A percentile compares a stretch with the other conserved stretches of the same genome.
phyloP scores from a whole-genome alignment of 2,888 invertebrate species.

The Drosophila setosimentum region DNA sequence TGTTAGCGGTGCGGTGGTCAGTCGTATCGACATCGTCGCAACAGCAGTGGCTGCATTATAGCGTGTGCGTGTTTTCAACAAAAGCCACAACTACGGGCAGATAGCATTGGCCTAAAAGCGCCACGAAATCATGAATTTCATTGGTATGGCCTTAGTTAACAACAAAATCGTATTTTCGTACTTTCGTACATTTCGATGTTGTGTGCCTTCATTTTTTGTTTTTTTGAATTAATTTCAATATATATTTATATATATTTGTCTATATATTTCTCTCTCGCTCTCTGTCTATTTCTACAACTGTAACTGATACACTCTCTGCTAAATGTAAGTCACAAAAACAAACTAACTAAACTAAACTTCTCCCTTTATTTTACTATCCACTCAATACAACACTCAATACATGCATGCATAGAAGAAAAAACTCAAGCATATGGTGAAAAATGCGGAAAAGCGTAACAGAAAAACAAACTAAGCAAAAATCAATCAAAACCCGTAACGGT shows the following conservation, averaged over 20 bases:
- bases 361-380: conserved; percentile 11
- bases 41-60: conserved; percentile 52
- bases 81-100: conserved; percentile 81
- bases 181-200: conserved; percentile 13
- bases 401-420: conserved; percentile 4
- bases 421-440: conserved; percentile 64
- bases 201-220: conserved; percentile 25
- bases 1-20: conserved; percentile 49
- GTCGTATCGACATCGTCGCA: conserved; percentile 48
- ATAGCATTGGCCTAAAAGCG: conserved; percentile 85
- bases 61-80: conserved; percentile 22
- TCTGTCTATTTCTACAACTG: conserved; percentile 39
- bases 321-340: conserved; percentile 65
- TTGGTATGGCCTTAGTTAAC: conserved; percentile 82
- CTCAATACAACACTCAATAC: not conserved
- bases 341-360: conserved; percentile 15
- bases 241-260: conserved; percentile 31
- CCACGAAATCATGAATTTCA: conserved; percentile 86
- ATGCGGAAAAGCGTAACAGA: conserved; percentile 8
- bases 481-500: conserved; percentile 43
- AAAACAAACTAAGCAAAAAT: conserved; percentile 52
- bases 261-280: conserved; percentile 32
- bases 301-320: conserved; percentile 50
- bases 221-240: conserved; percentile 30
- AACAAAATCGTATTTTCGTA: conserved; percentile 3